Percentiles rank a stretch among this genome's conserved stretches.
Conservation (phyloP, 2,888 invertebrate species). For the Girardia tigrina region DNA sequence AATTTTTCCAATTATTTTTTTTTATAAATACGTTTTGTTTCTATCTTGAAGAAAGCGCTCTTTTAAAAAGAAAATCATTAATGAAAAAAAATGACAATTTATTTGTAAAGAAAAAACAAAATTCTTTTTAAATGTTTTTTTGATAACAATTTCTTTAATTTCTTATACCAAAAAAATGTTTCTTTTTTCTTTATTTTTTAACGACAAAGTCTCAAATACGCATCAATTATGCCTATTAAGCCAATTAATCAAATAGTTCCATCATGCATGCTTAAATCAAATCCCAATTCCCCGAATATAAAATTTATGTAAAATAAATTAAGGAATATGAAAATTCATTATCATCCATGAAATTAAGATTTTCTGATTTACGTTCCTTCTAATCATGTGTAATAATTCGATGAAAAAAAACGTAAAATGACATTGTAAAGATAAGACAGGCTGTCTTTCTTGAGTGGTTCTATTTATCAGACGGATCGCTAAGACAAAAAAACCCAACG, state of each 20-base stretch:
- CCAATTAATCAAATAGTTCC: not conserved
- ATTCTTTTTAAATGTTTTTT: no score
- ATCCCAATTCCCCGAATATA: conserved; percentile 8
- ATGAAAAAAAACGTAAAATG: conserved; percentile 12
- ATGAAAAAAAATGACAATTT: no score
- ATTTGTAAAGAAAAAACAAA: no score
- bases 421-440: conserved; percentile 12
- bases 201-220: not conserved
- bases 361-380: conserved; percentile 5
- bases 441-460: not conserved
- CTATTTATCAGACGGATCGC: not conserved
- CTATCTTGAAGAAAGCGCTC: no score
- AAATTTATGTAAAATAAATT: not conserved
- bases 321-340: conserved; percentile 12
- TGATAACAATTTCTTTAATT: no score
- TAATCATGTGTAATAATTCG: conserved; percentile 23
- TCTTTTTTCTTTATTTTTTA: not conserved
- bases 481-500: no score
- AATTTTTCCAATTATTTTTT: no score
- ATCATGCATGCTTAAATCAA: not conserved
- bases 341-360: conserved; percentile 18
- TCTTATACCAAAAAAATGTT: no score
- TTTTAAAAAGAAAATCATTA: no score
- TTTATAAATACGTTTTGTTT: no score
- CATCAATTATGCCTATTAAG: not conserved